phyloP scores from a whole-genome alignment of 2,888 invertebrate species.

The Meliscaeva auricollis region DNA sequence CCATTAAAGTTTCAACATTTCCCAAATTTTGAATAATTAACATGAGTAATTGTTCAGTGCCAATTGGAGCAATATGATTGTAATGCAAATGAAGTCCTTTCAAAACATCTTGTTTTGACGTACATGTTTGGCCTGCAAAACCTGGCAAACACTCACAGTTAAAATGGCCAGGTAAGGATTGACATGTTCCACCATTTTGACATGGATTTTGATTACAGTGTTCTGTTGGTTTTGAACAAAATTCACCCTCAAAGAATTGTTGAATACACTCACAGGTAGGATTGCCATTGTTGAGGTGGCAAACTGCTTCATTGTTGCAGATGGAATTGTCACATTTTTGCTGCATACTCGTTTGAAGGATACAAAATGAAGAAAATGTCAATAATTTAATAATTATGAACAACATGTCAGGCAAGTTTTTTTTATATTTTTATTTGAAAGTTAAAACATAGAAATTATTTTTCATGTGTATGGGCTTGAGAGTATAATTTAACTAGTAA shows the following conservation, averaged over 20 bases:
- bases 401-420: constrained; percentile 16
- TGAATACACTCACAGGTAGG: constrained; percentile 76
- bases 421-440: neutral
- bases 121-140: constrained; percentile 73
- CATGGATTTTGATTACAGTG: constrained; percentile 76
- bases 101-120: constrained; percentile 53
- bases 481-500: no score
- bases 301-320: constrained; percentile 77
- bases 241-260: constrained; percentile 70
- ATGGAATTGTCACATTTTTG: constrained; percentile 57
- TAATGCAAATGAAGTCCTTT: constrained; percentile 75
- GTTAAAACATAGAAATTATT: neutral
- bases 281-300: constrained; percentile 34
- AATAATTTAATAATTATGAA: neutral
- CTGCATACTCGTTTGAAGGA: neutral
- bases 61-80: constrained; percentile 76
- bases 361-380: neutral
- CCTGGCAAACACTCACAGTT: constrained; percentile 66
- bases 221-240: constrained; percentile 65
- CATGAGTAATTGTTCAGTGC: constrained; percentile 64
- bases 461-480: no score
- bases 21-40: constrained; percentile 67
- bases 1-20: constrained; percentile 48
- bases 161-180: constrained; percentile 71
- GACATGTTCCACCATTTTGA: constrained; percentile 76